phyloP scores from a whole-genome alignment of 1,140 invertebrate species.

The Aradophagus sp. region DNA sequence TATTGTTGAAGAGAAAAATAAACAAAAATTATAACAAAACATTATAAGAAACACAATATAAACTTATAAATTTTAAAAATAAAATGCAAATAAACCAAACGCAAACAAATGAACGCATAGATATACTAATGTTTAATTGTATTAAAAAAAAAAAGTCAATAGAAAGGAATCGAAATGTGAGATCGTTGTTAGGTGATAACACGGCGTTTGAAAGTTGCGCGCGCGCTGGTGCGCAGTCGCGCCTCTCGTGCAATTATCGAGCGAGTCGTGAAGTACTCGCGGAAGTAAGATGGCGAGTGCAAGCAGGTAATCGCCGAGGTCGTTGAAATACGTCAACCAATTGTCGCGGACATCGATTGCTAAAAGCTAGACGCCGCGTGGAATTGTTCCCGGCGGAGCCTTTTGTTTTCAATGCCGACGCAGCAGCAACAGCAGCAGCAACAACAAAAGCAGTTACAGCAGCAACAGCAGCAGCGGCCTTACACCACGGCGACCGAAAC shows the following conservation, averaged over 20 bases:
- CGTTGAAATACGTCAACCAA: not conserved
- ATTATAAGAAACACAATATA: no score
- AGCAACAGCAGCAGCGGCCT: conserved; percentile 31
- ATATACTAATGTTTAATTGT: no score
- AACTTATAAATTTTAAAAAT: no score
- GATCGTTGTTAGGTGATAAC: no score
- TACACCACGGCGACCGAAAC: conserved; percentile 64
- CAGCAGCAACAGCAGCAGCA: conserved; percentile 60
- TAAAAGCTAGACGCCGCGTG: not conserved
- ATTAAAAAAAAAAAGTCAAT: no score
- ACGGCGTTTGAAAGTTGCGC: conserved; percentile 18
- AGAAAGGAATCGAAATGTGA: not conserved
- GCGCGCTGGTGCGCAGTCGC: conserved; percentile 2
- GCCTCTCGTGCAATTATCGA: conserved; percentile 34
- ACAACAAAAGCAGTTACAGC: conserved; percentile 42
- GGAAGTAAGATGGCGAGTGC: conserved; percentile 29
- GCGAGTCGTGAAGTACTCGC: conserved; percentile 21
- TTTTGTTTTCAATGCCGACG: conserved; percentile 63
- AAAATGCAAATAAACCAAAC: no score
- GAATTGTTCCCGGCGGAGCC: conserved; percentile 14
- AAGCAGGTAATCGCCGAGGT: conserved; percentile 30
- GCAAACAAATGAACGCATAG: no score
- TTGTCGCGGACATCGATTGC: not conserved
- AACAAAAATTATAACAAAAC: no score
- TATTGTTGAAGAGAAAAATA: no score